Conservation (phyloP, 2,888 invertebrate species). For the Chrysolina americana region DNA sequence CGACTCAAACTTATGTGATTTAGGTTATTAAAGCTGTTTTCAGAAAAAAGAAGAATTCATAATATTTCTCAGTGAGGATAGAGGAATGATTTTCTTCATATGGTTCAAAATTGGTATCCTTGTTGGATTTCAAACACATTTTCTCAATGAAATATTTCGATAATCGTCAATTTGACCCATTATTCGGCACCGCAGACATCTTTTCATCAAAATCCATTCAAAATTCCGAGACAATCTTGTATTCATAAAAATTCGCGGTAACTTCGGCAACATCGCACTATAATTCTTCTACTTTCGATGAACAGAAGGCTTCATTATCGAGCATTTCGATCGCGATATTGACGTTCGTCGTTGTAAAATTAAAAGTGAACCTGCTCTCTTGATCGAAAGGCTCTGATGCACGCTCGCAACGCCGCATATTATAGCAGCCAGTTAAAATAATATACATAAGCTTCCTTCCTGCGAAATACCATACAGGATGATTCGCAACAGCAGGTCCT, state of each 20-base stretch:
- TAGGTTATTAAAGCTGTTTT: too few species aligned
- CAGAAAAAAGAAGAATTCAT: too few species aligned
- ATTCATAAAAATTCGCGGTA: not conserved
- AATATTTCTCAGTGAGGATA: too few species aligned
- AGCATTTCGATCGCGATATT: constrained; percentile 21
- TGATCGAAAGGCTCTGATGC: constrained; percentile 57
- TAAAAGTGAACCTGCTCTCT: constrained; percentile 59
- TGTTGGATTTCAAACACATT: too few species aligned
- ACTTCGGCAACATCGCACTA: constrained; percentile 6
- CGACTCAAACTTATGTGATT: too few species aligned
- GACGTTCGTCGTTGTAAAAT: constrained; percentile 53
- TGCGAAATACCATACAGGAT: constrained; percentile 40
- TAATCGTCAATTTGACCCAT: too few species aligned
- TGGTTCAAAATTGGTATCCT: too few species aligned
- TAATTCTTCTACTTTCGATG: constrained; percentile 4
- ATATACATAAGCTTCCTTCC: constrained; percentile 64
- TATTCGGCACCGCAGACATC: too few species aligned
- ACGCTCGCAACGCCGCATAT: constrained; percentile 32
- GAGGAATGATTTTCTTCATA: too few species aligned
- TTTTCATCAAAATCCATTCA: too few species aligned
- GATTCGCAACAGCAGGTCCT: not conserved
- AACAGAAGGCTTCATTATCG: constrained; percentile 24
- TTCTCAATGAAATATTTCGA: too few species aligned
- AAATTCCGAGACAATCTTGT: too few species aligned
- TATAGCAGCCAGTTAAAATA: constrained; percentile 58